Evolutionary conservation across 2,888 invertebrate genomes (phyloP).

Genomic region (Aphidoletes aphidimyza): DNA sequence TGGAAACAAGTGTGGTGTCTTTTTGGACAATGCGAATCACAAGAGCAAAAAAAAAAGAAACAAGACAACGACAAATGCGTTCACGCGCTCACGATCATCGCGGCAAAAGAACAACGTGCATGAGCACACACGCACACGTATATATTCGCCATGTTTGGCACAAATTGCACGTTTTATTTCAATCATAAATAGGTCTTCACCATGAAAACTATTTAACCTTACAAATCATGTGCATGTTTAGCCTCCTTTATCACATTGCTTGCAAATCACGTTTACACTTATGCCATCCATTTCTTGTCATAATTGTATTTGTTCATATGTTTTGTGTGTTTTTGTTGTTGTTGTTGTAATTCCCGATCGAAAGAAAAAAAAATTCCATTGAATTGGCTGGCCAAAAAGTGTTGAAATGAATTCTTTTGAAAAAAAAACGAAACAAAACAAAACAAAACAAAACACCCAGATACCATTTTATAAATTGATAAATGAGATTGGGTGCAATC

Average conservation of each 20-base stretch:
- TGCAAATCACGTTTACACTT: background rate
- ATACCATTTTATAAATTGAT: no score
- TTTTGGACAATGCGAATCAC: no score
- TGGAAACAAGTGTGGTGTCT: no score
- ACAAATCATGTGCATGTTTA: background rate
- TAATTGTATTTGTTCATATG: background rate
- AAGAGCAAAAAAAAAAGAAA: background rate
- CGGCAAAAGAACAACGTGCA: background rate
- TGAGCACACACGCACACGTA: background rate
- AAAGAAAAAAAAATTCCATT: background rate
- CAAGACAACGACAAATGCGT: background rate
- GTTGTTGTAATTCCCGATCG: background rate
- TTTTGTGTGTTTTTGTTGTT: background rate
- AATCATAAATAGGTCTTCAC: background rate
- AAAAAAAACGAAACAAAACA: background rate
- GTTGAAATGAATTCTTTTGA: background rate
- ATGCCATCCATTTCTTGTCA: background rate
- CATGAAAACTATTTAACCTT: slow-evolving; percentile 26
- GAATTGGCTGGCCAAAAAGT: background rate
- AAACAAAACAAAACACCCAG: no score
- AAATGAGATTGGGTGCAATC: no score
- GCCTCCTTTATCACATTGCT: background rate
- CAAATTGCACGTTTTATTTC: background rate
- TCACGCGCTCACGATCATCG: background rate
- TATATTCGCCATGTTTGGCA: background rate